Conservation (phyloP, 2,113 vertebrate genomes). For the Narcine bancroftii region DNA sequence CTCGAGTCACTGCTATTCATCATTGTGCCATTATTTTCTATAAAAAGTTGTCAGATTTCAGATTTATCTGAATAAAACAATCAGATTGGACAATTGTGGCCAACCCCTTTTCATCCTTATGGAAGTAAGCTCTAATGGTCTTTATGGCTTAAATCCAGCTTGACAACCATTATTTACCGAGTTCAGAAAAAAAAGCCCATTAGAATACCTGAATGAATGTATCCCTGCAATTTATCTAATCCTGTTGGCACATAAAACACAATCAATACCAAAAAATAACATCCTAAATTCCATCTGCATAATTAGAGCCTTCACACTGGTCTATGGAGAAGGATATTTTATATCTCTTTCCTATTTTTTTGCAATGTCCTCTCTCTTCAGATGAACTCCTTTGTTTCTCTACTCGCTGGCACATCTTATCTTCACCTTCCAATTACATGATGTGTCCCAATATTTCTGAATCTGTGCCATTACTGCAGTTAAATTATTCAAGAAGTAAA, state of each 20-base stretch:
- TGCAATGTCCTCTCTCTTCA: neutral
- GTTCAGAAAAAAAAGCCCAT: neutral
- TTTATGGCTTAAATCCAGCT: neutral
- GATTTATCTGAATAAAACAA: no score
- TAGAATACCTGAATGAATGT: neutral
- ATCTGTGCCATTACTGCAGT: neutral
- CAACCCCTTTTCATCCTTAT: neutral
- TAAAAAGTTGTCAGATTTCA: neutral
- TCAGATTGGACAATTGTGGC: neutral
- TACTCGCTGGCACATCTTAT: neutral
- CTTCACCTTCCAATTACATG: neutral
- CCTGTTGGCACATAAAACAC: neutral
- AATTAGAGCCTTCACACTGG: neutral
- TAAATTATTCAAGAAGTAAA: neutral
- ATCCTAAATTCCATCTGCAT: neutral
- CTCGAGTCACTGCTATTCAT: slow-evolving; percentile 3
- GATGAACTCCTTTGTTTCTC: neutral
- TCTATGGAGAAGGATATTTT: neutral
- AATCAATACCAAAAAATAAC: neutral
- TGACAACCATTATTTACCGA: neutral
- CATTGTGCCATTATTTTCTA: neutral
- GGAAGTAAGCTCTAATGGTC: neutral
- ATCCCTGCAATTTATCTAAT: neutral
- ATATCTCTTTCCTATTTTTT: neutral
- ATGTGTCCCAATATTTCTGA: neutral